phyloP scores from a whole-genome alignment of 1,140 invertebrate species.

The Drosophila miranda region DNA sequence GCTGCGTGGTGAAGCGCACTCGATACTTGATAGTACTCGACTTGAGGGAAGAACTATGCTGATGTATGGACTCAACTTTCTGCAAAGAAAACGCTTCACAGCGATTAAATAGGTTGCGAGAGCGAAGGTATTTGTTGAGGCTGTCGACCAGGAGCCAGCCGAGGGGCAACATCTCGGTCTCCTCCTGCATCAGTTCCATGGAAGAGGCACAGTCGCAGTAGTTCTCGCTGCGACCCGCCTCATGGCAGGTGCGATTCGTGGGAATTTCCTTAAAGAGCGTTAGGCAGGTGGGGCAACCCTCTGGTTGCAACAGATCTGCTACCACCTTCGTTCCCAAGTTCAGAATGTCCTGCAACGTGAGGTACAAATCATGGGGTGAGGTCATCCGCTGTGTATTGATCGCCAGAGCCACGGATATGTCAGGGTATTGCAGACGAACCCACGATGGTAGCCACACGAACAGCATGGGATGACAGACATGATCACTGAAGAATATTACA shows the following conservation, averaged over 20 bases:
- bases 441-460: constrained; percentile 89
- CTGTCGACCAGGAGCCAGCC: not conserved
- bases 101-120: not conserved
- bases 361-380: not conserved
- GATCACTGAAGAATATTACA: constrained; percentile 93
- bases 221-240: constrained; percentile 87
- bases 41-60: not conserved
- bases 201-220: constrained; percentile 89
- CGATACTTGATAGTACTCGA: not conserved
- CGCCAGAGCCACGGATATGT: not conserved
- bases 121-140: not conserved
- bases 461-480: constrained; percentile 92
- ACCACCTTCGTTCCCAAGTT: not conserved
- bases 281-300: constrained; percentile 65
- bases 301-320: not conserved
- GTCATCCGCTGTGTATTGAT: not conserved
- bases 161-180: not conserved
- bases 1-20: not conserved
- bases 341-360: not conserved
- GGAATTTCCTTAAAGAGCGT: constrained; percentile 86
- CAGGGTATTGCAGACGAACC: constrained; percentile 85
- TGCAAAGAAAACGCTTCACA: no score
- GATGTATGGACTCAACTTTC: no score
- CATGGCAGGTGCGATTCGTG: constrained; percentile 86
- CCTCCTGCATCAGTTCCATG: constrained; percentile 4